A percentile compares a stretch with the other conserved stretches of the same genome.
Conservation (phyloP, 2,888 invertebrate genomes). For the Acleris laterana region DNA sequence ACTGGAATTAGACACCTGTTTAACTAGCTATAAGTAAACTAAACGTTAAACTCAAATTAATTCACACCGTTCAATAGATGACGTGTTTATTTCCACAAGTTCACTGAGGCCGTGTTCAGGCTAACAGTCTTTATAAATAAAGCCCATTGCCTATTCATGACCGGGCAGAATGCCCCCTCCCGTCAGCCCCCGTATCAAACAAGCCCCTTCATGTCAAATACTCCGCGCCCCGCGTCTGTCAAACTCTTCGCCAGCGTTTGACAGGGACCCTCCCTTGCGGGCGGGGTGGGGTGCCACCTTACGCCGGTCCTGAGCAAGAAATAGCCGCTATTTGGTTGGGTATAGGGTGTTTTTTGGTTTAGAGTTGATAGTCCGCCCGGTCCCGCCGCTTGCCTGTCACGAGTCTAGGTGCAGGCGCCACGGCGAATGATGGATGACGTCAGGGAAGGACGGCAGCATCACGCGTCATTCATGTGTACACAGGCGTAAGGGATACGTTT, state of each 20-base stretch:
- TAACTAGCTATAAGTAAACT: too few relatives aligned
- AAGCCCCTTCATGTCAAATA: constrained; percentile 85
- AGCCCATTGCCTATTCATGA: constrained; percentile 85
- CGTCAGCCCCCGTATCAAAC: constrained; percentile 81
- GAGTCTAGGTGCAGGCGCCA: constrained; percentile 84
- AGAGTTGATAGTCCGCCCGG: constrained; percentile 42
- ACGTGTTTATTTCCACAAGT: constrained; percentile 75
- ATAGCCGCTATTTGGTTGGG: not conserved
- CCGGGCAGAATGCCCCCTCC: constrained; percentile 79
- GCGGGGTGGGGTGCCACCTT: constrained; percentile 79
- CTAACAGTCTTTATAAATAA: constrained; percentile 84
- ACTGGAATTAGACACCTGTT: constrained; percentile 5
- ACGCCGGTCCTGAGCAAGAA: constrained; percentile 47
- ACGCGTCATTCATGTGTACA: constrained; percentile 85
- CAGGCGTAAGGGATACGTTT: constrained; percentile 85
- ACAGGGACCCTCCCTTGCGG: constrained; percentile 83
- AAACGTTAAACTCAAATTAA: constrained; percentile 1
- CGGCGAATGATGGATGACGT: constrained; percentile 84
- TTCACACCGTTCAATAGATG: constrained; percentile 50
- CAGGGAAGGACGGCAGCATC: constrained; percentile 83
- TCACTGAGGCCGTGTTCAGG: constrained; percentile 72
- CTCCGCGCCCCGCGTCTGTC: constrained; percentile 84
- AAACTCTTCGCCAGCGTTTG: constrained; percentile 84
- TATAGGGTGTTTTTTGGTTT: constrained; percentile 48
- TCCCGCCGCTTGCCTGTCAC: constrained; percentile 71